Conservation (phyloP, 2,888 invertebrate genomes). For the Xylota sylvarum region DNA sequence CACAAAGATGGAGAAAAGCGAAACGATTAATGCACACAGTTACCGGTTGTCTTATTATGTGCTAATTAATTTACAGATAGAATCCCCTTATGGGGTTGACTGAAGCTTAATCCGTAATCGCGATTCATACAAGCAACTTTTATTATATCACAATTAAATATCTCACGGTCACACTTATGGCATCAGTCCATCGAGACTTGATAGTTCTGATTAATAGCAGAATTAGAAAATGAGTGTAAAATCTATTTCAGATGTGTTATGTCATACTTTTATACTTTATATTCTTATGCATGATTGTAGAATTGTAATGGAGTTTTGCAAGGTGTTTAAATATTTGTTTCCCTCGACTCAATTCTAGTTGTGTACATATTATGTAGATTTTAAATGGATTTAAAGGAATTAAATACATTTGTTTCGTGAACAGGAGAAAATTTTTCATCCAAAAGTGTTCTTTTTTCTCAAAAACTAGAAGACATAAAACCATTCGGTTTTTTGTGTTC, state of each 20-base stretch:
- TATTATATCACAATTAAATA: constrained; percentile 1
- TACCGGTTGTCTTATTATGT: background rate
- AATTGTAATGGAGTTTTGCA: background rate
- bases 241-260: constrained; percentile 12
- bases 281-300: background rate
- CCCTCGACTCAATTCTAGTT: background rate
- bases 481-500: no score
- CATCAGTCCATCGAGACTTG: background rate
- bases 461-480: no score
- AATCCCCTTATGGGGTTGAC: background rate
- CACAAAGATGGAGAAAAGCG: background rate
- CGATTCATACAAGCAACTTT: constrained; percentile 1
- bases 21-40: background rate
- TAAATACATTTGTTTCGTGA: no score
- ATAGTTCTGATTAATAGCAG: background rate
- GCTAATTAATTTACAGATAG: background rate
- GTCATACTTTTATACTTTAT: background rate
- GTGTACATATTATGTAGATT: no score
- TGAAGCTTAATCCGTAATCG: background rate
- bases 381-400: no score
- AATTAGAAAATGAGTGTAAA: background rate
- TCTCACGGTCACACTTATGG: constrained; percentile 17
- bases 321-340: background rate
- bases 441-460: no score
- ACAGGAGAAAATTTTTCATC: no score